Conservation (phyloP, 2,888 invertebrate species). For the Acrobasis suavella region DNA sequence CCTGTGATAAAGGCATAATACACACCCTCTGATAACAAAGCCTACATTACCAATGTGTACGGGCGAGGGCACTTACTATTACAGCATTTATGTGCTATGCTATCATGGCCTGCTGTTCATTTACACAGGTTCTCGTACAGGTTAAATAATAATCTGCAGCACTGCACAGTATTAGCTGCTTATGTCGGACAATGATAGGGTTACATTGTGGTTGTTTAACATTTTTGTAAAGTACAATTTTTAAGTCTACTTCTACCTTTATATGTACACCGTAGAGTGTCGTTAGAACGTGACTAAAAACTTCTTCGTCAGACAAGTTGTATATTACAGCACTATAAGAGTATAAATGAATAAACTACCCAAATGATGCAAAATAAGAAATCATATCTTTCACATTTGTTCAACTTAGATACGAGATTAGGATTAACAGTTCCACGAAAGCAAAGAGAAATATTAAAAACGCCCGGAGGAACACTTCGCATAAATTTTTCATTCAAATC, state of each 20-base stretch:
- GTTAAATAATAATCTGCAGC: not conserved
- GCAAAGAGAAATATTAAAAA: conserved; percentile 2
- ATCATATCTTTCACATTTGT: not conserved
- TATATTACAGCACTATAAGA: not conserved
- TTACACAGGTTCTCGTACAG: not conserved
- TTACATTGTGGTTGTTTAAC: not conserved
- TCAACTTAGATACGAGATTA: not conserved
- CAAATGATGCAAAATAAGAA: not conserved
- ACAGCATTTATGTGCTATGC: not conserved
- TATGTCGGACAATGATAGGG: not conserved
- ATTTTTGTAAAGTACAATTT: not conserved
- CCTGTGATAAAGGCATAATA: not conserved
- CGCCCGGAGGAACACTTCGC: not conserved
- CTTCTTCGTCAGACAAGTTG: not conserved
- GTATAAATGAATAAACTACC: too few species aligned
- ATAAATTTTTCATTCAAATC: not conserved
- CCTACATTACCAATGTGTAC: not conserved
- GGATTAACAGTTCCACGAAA: not conserved
- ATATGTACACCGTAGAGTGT: too few species aligned
- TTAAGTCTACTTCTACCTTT: too few species aligned
- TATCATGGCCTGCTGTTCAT: not conserved
- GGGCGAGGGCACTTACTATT: conserved; percentile 14
- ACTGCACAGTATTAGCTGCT: not conserved
- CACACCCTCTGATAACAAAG: conserved; percentile 5
- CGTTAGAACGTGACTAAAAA: too few species aligned